Conservation (phyloP, 2,797 vertebrate species). For the Lycodopsis pacificus region DNA sequence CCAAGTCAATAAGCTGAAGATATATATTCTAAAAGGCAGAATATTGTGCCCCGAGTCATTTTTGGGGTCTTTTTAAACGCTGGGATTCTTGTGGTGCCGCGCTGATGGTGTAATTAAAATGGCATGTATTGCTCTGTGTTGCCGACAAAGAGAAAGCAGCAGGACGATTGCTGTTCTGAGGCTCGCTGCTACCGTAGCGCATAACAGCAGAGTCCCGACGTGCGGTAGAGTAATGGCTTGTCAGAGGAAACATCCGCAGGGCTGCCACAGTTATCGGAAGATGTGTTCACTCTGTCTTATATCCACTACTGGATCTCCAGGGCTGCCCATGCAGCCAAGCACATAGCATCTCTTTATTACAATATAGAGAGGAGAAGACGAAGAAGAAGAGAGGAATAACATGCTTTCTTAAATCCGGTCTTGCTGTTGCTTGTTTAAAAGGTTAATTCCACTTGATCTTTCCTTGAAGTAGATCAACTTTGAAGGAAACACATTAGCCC, state of each 20-base stretch:
- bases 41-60: background rate
- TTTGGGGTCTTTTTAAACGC: background rate
- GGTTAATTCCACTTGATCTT: conserved; percentile 69
- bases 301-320: conserved; percentile 39
- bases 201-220: conserved; percentile 37
- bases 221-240: conserved; percentile 69
- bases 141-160: conserved; percentile 29
- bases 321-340: conserved; percentile 22
- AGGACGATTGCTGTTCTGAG: conserved; percentile 29
- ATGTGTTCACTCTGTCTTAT: conserved; percentile 53
- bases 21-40: background rate
- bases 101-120: conserved; percentile 27
- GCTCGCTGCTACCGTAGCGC: conserved; percentile 38
- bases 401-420: background rate
- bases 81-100: conserved; percentile 1
- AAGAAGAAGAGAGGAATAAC: background rate
- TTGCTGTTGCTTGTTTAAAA: conserved; percentile 35
- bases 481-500: conserved; percentile 56
- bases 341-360: conserved; percentile 46
- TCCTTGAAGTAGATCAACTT: conserved; percentile 49
- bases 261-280: conserved; percentile 49
- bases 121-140: conserved; percentile 16
- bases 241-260: conserved; percentile 59
- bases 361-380: background rate
- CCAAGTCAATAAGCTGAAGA: background rate